These are phyloP conservation scores for Anaspis maculata DNA, from an alignment of 2,888 invertebrate species.

Conservation along the genomic window DNA sequence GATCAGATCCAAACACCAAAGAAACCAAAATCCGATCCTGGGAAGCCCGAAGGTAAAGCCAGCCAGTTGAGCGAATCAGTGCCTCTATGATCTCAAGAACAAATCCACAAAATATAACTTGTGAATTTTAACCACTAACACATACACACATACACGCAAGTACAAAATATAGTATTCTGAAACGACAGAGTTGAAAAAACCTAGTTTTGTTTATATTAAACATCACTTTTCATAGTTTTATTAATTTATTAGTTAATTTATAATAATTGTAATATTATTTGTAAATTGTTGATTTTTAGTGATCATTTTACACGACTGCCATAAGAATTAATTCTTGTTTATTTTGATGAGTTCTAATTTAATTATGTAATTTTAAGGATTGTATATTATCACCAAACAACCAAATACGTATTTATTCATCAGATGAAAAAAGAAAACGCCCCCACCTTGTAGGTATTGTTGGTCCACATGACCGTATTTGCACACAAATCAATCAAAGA, in stretches of 20 bases:
- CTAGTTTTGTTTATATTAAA: too few relatives aligned
- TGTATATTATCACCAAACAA: too few relatives aligned
- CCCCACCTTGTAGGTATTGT: constrained; percentile 13
- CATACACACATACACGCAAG: constrained; percentile 28
- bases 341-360: constrained; percentile 9
- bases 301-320: constrained; percentile 10
- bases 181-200: too few relatives aligned
- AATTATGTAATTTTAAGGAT: constrained; percentile 11
- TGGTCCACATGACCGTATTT: constrained; percentile 9
- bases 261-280: constrained; percentile 19
- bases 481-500: constrained; percentile 9
- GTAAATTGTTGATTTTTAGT: constrained; percentile 13
- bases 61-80: too few relatives aligned
- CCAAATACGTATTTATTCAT: too few relatives aligned
- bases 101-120: too few relatives aligned
- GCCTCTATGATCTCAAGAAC: constrained; percentile 40
- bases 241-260: constrained; percentile 33
- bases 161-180: constrained; percentile 36
- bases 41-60: too few relatives aligned
- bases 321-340: constrained; percentile 6
- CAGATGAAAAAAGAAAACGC: too few relatives aligned
- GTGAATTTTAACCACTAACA: too few relatives aligned
- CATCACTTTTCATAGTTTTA: constrained; percentile 13
- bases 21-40: too few relatives aligned
- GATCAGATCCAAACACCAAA: too few relatives aligned